Base-by-base conservation (phyloP, 2,888 invertebrate species). In the Eurytoma adleriae region DNA sequence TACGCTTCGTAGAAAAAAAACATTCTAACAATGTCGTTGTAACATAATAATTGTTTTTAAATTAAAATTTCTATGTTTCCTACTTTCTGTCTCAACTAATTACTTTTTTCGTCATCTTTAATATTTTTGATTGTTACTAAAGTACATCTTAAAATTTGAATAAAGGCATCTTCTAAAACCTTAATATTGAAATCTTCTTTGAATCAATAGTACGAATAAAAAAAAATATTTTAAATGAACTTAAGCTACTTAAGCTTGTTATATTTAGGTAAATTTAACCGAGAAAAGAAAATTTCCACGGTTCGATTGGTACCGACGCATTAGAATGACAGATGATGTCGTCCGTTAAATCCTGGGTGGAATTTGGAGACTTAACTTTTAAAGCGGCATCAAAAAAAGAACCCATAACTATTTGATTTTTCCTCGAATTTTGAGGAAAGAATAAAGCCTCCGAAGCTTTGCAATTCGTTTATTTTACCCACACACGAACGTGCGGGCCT, bases 361-460 rank as follows among this genome's bases (percentile, higher is more conserved):
- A 70, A 70, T 69, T 69, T 56, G 74, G 64, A 20, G 80, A 78
- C 70, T 78, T 78, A 81, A 78, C 81, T 81, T 71, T 61, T 74
- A 81, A 78, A 81, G 78, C 74, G 54, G 74, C 56, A 74, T 74
- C 54, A 78, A 71, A 78, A 70, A 71, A 78, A 67, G 70, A 70
- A 62, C 24, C 59, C 67, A 56, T 67, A 77, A 81, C 78, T 67
- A 78, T 81, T 81, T 66, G 66, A 66, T 70, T 77, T 40, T 81
- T 81, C 68, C 67, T n/a, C 71, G 80, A 80, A 80, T 70, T 56
- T 80, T 71, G 40, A 76, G 48, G 27, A 61, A 18, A 68, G 73
- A 79, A 79, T 73, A 50, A 74, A 40, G 13, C 40, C 40, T 57
- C 30, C 12, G 40, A 13, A 54, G 59, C 54, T 69, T 68, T 69